Base-by-base conservation (phyloP, 2,888 invertebrate species). In the Pristionchus entomophagus region DNA sequence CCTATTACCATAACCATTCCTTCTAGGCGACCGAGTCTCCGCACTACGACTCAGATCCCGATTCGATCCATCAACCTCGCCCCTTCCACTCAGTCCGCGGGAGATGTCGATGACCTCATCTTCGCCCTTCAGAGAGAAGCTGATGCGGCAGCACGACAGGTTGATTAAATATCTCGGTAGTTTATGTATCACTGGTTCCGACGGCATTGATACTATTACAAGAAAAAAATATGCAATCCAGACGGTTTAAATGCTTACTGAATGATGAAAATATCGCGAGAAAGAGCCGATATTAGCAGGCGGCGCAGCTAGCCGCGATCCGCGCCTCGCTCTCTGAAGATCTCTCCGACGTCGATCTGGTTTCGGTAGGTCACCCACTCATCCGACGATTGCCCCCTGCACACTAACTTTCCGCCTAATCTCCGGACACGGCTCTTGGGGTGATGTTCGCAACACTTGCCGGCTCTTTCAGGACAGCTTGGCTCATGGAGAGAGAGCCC, bases 21-120 rank as follows among this genome's bases (percentile, higher is more conserved):
- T 73, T 73, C 26, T 29, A 80, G 78, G 51, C 26, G 78, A 2
- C 78, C 78, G n/a, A 32, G 2, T 10, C 19, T 80, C 32, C 78
- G 78, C 29, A 80, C 78, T 19, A 80, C 78, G 6, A 80, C 78
- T 22, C 78, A 80, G 22, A 80, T 51, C 32, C 51, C 78, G 17
- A 32, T 80, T 22, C 29, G 51, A 0, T 29, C 51, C 51, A 17
- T 51, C 22, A 32, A 32, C 41, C 32, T 32, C 12, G 8, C 49
- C 5, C 77, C 77, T 12, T 26, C 45, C 45, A 41, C 35, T 32
- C 26, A 62, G 2, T 12, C 45, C 5, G 17, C 26, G n/a, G 77
- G 45, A 45, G 78, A 80, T 10, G 78, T 80, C 17, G 78, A 80
- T 22, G 78, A 80, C 26, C 49, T 80, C 32, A 80, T 80, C 49